phyloP scores from a whole-genome alignment of 2,113 vertebrate species.

The Sorex araneus region DNA sequence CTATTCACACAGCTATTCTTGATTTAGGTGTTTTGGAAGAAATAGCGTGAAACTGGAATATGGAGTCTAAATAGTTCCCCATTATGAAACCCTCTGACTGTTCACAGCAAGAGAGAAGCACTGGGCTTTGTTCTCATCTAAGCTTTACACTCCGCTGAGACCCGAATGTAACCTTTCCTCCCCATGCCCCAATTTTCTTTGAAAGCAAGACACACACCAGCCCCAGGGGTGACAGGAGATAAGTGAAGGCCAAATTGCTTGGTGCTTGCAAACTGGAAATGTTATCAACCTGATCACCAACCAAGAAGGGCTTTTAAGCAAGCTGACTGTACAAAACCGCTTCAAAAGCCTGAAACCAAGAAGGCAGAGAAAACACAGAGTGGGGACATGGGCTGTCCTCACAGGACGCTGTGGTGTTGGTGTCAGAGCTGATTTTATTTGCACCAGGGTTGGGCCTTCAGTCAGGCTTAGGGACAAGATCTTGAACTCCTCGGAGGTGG shows the following conservation, averaged over 20 bases:
- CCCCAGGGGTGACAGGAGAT: not conserved
- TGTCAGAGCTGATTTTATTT: not conserved
- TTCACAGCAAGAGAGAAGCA: not conserved
- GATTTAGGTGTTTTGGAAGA: constrained; percentile 26
- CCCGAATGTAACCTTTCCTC: not conserved
- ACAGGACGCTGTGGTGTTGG: rapidly evolving
- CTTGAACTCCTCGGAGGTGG: constrained; percentile 42
- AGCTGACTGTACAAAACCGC: not conserved
- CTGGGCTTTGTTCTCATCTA: not conserved
- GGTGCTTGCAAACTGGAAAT: not conserved
- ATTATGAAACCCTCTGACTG: not conserved
- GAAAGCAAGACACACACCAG: not conserved
- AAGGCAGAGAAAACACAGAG: constrained; percentile 2
- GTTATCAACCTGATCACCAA: not conserved
- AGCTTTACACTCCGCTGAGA: not conserved
- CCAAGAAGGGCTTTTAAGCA: constrained; percentile 24
- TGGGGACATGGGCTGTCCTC: not conserved
- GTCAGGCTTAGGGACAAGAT: constrained; percentile 5
- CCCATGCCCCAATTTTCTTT: not conserved
- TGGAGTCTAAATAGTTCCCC: constrained; percentile 22
- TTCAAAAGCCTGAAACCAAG: not conserved
- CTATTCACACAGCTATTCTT: constrained; percentile 2
- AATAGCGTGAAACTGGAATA: not conserved
- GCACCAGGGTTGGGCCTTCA: not conserved
- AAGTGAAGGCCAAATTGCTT: not conserved